Conservation (phyloP, 2,888 invertebrate species). For the Girardia tigrina region DNA sequence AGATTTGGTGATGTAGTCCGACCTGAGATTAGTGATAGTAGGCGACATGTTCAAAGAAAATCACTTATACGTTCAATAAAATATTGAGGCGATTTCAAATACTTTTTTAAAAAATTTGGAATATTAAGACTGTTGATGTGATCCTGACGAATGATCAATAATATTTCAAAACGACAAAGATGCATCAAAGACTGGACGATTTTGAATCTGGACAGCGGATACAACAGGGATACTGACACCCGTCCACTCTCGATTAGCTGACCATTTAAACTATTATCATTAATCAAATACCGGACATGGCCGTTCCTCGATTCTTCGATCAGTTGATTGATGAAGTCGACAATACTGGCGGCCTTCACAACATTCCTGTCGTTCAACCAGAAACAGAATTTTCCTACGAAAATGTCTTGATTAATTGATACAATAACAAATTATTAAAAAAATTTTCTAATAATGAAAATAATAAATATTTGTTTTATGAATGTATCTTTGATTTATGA, state of each 20-base stretch:
- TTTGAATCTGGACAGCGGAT: slow-evolving; percentile 11
- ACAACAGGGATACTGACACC: slow-evolving; percentile 1
- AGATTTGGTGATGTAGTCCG: slow-evolving; percentile 16
- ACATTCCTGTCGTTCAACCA: slow-evolving; percentile 13
- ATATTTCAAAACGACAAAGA: background rate
- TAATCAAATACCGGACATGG: background rate
- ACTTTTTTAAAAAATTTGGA: background rate
- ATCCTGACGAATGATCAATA: background rate
- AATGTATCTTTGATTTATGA: no score
- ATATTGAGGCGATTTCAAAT: slow-evolving; percentile 4
- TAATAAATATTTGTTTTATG: no score
- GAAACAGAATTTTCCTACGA: background rate
- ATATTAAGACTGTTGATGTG: background rate
- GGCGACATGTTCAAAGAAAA: background rate
- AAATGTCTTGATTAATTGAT: no score
- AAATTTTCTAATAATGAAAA: no score
- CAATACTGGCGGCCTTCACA: background rate
- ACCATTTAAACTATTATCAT: background rate
- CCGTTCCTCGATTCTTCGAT: slow-evolving; percentile 10
- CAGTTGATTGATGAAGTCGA: background rate
- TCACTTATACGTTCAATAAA: background rate
- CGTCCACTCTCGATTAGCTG: background rate
- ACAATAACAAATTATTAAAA: no score
- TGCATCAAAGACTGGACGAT: background rate
- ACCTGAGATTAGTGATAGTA: slow-evolving; percentile 8